Evolutionary conservation across 2,797 vertebrate species (phyloP).

Genomic region (Tamandua tetradactyla): DNA sequence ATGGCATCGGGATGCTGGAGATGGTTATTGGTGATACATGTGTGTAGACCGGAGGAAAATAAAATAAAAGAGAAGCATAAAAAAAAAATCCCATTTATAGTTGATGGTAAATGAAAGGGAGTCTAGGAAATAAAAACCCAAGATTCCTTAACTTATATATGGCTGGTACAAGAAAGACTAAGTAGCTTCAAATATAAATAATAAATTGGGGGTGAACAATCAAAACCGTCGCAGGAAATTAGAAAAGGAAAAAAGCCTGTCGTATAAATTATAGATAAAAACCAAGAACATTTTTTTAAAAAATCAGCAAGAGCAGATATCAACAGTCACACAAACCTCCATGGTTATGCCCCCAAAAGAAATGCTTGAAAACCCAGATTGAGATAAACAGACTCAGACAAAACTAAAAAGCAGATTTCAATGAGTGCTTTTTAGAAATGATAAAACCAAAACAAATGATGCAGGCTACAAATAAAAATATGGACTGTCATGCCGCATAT

Average conservation of each 20-base stretch:
- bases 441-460: too few relatives aligned
- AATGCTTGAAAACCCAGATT: accelerated
- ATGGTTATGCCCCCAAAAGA: accelerated
- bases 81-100: background rate
- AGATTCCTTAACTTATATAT: background rate
- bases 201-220: background rate
- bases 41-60: too few relatives aligned
- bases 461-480: too few relatives aligned
- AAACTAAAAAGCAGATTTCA: too few relatives aligned
- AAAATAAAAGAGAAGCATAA: too few relatives aligned
- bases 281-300: too few relatives aligned
- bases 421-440: background rate
- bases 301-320: accelerated
- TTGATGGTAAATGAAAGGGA: background rate
- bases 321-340: accelerated
- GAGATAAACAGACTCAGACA: accelerated
- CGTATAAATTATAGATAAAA: background rate
- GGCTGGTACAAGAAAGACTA: background rate
- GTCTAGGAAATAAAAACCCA: background rate
- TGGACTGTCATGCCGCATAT: accelerated
- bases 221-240: background rate
- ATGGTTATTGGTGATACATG: too few relatives aligned
- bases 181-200: background rate
- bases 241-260: background rate
- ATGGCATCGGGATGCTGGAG: too few relatives aligned